phyloP scores from a whole-genome alignment of 1,140 invertebrate genomes.

The Scaptomyza montana region DNA sequence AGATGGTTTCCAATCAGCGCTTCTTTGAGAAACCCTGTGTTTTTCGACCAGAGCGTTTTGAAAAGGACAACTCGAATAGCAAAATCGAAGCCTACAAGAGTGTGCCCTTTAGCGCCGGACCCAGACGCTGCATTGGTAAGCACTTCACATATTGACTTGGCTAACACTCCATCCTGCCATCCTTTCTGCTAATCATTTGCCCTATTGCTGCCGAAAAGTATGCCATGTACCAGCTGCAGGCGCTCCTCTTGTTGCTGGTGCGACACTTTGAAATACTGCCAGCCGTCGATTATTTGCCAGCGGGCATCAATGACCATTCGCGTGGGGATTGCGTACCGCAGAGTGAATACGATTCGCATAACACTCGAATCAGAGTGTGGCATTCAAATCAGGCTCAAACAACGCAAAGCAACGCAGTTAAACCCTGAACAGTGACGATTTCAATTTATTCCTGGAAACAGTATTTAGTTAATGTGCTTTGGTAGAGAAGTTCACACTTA shows the following conservation, averaged over 20 bases:
- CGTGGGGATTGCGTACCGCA: slow-evolving; percentile 67
- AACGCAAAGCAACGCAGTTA: slow-evolving; percentile 11
- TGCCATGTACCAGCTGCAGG: slow-evolving; percentile 84
- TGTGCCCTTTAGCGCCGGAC: slow-evolving; percentile 86
- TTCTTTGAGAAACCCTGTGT: slow-evolving; percentile 89
- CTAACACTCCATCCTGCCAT: background rate
- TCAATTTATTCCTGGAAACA: background rate
- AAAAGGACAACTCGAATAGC: slow-evolving; percentile 20
- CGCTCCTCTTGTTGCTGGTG: slow-evolving; percentile 81
- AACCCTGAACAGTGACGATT: too few species aligned
- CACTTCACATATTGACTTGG: background rate
- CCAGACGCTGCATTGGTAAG: slow-evolving; percentile 74
- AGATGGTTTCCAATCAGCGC: slow-evolving; percentile 82
- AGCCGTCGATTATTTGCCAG: slow-evolving; percentile 57
- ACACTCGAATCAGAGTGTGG: slow-evolving; percentile 79
- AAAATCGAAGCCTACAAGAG: slow-evolving; percentile 84
- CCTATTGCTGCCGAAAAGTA: slow-evolving; percentile 75
- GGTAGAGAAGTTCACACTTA: too few species aligned
- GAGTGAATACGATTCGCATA: slow-evolving; percentile 72
- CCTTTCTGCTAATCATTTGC: too few species aligned
- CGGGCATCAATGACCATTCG: slow-evolving; percentile 75
- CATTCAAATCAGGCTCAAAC: slow-evolving; percentile 67
- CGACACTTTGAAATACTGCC: slow-evolving; percentile 77
- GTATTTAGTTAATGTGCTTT: too few species aligned
- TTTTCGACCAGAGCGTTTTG: slow-evolving; percentile 91